Evolutionary conservation across 1,140 invertebrate species (phyloP), one percentile per base, ranked within the genome.

Genomic region (Drosophila bifasciata): DNA sequence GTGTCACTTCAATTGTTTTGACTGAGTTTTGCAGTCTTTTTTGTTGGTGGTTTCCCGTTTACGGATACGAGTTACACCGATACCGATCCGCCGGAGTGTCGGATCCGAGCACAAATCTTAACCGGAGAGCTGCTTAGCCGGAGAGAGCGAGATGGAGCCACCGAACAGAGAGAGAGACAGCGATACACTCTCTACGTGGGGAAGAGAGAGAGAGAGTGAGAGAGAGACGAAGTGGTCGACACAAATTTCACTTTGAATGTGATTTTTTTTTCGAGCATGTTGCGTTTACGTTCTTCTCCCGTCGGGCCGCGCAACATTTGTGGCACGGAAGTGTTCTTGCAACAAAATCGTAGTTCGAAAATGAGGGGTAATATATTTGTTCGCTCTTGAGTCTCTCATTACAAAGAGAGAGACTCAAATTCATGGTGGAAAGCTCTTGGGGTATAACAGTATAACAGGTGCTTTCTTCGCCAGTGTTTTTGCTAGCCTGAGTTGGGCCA

Each of bases 231-330:
- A 85, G 80, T 76, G 25, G 58, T 60, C 66, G 71, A 76, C 73
- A 85, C 81, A 63, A 85, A 77, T 73, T 80, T 77, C 77, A 58
- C 58, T 79, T 79, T 84, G 79, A 85, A 80, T 76, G 76, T 76
- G 44, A 70, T 79, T 85, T 76, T 80, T 84, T 79, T 85, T 85
- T 66, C 28, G 8, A 28, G 48, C 21, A 19, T 66, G 46, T 67
- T 1, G 19, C 19, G 19, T 3, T 21, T 21, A 21, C 19, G 19
- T 21, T 21, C 19, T 21, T 28, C 25, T 9, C 25, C 2, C 28
- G 8, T 67, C 60, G 61, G 28, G 15, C 13, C 6, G 61, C 36
- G 60, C 60, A 59, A 59, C 55, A 59, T 61, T 39, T 15, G 23
- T 5, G 21, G 5, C 15, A 7, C 6, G 0, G 0, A 16, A 21